Conservation (phyloP, 2,113 vertebrate genomes). For the Candoia aspera region DNA sequence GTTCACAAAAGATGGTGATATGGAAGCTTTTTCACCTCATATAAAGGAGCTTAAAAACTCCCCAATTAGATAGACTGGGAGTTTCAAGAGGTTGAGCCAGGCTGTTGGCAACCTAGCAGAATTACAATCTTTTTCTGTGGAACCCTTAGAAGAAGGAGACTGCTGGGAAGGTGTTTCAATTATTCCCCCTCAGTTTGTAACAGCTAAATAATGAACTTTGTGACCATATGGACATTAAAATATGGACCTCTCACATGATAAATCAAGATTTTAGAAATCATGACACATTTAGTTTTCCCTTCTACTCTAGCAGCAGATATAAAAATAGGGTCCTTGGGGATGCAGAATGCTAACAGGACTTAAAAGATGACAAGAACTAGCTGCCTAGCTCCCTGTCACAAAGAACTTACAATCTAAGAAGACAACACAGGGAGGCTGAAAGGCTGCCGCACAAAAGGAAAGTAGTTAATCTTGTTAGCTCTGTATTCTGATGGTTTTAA, state of each 20-base stretch:
- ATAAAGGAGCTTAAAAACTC: neutral
- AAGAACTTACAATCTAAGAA: slow-evolving; percentile 25
- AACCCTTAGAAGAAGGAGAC: neutral
- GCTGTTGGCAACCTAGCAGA: neutral
- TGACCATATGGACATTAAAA: neutral
- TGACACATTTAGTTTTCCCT: neutral
- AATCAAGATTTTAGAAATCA: neutral
- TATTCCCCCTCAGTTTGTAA: neutral
- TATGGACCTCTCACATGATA: neutral
- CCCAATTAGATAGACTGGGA: neutral
- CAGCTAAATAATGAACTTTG: neutral
- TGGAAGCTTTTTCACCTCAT: neutral
- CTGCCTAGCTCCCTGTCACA: slow-evolving; percentile 4
- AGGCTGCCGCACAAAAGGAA: neutral
- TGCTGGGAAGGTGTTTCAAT: neutral
- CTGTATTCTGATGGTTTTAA: slow-evolving; percentile 68
- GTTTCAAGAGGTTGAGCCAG: neutral
- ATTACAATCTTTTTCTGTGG: neutral
- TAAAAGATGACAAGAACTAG: neutral
- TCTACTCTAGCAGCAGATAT: neutral
- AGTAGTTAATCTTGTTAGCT: slow-evolving; percentile 66
- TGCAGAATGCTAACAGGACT: slow-evolving; percentile 18
- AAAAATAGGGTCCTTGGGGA: slow-evolving; percentile 6
- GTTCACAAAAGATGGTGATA: neutral
- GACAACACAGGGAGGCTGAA: slow-evolving; percentile 30